Percentiles rank a stretch among this genome's conserved stretches.
phyloP scores from a whole-genome alignment of 2,113 vertebrate species.

The Menura novaehollandiae region DNA sequence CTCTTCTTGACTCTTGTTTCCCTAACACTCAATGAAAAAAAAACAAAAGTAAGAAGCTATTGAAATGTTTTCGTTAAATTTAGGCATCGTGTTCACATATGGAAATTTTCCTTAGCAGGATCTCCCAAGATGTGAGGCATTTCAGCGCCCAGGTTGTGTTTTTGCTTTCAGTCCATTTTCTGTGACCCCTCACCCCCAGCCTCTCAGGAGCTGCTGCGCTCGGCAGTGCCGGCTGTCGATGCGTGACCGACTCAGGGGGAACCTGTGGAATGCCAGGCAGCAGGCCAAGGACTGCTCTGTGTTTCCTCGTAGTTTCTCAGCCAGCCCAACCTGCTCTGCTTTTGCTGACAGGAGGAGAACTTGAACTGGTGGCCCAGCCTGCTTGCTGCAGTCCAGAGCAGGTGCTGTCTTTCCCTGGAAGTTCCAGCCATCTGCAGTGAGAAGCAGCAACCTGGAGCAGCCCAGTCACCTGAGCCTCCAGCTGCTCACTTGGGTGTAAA shows the following conservation, averaged over 20 bases:
- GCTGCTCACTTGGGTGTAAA: background rate
- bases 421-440: background rate
- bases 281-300: background rate
- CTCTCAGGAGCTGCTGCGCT: accelerated
- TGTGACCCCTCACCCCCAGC: background rate
- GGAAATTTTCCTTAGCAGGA: background rate
- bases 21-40: background rate
- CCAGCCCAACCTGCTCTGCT: background rate
- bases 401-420: background rate
- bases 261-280: background rate
- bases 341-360: background rate
- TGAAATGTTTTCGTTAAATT: background rate
- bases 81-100: background rate
- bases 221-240: accelerated
- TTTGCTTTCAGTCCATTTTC: background rate
- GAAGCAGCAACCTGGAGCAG: background rate
- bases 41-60: background rate
- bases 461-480: background rate
- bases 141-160: background rate
- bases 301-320: background rate
- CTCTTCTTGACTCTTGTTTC: background rate
- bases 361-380: background rate
- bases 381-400: background rate
- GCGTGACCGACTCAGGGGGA: accelerated
- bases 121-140: background rate